Base-by-base conservation (phyloP, 2,113 vertebrate genomes). In the Gallinago undulata region DNA sequence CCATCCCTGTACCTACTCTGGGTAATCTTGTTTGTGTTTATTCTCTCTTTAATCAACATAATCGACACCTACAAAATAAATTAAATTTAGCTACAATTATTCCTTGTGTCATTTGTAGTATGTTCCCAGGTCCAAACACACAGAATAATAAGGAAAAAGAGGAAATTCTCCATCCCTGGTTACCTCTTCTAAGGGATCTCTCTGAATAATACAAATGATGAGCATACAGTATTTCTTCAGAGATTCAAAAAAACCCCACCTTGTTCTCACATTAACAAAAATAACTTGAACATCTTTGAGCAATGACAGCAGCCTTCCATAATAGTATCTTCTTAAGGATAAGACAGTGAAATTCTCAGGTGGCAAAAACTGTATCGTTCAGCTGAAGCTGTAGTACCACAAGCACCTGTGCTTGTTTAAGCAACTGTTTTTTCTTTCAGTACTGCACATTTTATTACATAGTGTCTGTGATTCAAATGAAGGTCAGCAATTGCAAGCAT, bases 401-500 rank as follows among this genome's bases (percentile, higher is more conserved):
- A 59, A 89, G 27, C 77, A 85, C 83, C 51, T 68, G 56, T 48
- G 67, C 31, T 64, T 87, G 76, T 78, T 66, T 37, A 77, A 91
- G 45, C 12, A 79, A 77, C 48, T 43, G 3, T 16, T 60, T 94
- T 35, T 50, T 50, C 47, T 93, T 72, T 41, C 43, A 50, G 75
- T 47, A 90, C 21, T 83, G 79, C 93, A 96, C 90, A 94, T 79
- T 93, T 85, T 87, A 94, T 95, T 92, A 79, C 39, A 66, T 6
- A n/a, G 57, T 84, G 83, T 89, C 74, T 93, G n/a, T 14, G 39
- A 96, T 95, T 97, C 96, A 95, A 90, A 92, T 76, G 57, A 96
- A 90, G 87, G 95, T 96, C 84, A 96, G 92, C 87, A 97, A 92
- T 90, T 64, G 81, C 2, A 69, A 96, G 85, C 96, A 91, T 94